phyloP scores from a whole-genome alignment of 2,888 invertebrate species.

The Hydrotaea cyrtoneurina region DNA sequence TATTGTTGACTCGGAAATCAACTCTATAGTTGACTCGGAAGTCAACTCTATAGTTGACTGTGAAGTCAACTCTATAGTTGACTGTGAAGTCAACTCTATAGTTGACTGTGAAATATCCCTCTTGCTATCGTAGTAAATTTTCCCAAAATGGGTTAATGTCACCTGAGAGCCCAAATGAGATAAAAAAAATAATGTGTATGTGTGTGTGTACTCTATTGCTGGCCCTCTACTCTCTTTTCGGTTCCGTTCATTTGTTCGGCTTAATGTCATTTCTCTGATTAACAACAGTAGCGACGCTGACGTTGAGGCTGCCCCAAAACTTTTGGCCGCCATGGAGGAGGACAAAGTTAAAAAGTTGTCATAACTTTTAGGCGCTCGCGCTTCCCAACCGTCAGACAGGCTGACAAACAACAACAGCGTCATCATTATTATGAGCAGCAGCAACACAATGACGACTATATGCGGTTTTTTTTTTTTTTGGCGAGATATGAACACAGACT shows the following conservation, averaged over 20 bases:
- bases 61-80: too few relatives aligned
- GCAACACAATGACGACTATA: not conserved
- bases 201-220: not conserved
- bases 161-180: not conserved
- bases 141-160: not conserved
- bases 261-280: conserved; percentile 22
- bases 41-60: too few relatives aligned
- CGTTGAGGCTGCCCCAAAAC: not conserved
- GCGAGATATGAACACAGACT: not conserved
- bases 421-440: not conserved
- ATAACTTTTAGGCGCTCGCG: not conserved
- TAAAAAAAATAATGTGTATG: not conserved
- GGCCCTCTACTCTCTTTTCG: not conserved
- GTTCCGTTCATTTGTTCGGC: not conserved
- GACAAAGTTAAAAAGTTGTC: conserved; percentile 5
- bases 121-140: too few relatives aligned
- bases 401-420: not conserved
- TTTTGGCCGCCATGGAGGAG: not conserved
- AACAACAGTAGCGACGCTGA: not conserved
- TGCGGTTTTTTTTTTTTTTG: conserved; percentile 13
- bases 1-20: too few relatives aligned
- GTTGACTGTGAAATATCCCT: too few relatives aligned
- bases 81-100: too few relatives aligned
- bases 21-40: too few relatives aligned
- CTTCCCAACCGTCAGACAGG: not conserved